A percentile compares a stretch with the other conserved stretches of the same genome.
Conservation (phyloP, 2,797 vertebrate genomes). For the Garrulus glandarius region DNA sequence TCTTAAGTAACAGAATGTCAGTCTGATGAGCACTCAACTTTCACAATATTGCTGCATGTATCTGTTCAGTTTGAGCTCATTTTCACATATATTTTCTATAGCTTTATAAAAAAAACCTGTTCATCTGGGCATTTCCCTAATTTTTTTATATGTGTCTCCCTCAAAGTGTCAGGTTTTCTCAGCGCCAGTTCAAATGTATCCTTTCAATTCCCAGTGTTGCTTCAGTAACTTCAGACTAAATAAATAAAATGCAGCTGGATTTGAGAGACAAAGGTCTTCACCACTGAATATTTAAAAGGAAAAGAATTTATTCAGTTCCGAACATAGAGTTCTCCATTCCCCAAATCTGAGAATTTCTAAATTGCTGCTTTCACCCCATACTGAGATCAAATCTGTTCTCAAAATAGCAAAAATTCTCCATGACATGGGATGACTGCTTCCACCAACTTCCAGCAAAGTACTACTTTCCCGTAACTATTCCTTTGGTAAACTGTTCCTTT, state of each 20-base stretch:
- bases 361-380: not conserved
- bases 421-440: fast-evolving
- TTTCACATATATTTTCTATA: not conserved
- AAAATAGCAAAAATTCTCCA: not conserved
- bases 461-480: not conserved
- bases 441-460: not conserved
- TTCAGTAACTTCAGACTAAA: not conserved
- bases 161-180: not conserved
- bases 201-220: not conserved
- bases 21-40: not conserved
- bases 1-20: not conserved
- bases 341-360: not conserved
- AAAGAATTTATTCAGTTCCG: not conserved
- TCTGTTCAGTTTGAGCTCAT: not conserved
- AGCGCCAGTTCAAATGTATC: not conserved
- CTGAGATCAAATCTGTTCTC: not conserved
- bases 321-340: not conserved
- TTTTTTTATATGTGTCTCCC: not conserved
- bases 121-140: not conserved
- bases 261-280: not conserved
- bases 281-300: not conserved
- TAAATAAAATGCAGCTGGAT: not conserved
- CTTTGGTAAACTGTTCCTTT: not conserved
- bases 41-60: not conserved
- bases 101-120: not conserved